Evolutionary conservation across 2,113 vertebrate genomes (phyloP), one percentile per base, ranked within the genome.

Genomic region (Eleginops maclovinus): DNA sequence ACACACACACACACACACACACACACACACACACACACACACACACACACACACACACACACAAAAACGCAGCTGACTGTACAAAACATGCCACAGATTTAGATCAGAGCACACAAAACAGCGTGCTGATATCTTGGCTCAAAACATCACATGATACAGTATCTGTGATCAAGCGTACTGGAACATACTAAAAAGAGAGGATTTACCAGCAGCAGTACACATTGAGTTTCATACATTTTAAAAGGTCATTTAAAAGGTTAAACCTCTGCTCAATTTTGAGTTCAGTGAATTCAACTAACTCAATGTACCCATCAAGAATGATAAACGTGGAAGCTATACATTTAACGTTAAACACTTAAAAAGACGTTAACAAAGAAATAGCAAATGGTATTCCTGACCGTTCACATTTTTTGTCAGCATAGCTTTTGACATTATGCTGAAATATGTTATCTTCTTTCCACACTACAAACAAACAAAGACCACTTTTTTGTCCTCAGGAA

Each of bases 111-210:
- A 58, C 49, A 53, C 40, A 40, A 63, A 71, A 60, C 63, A 15
- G 16, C 11, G 0, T 9, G 55, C 74, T 50, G 74, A 60, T 60
- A 56, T 44, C 54, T 56, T 17, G 9, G 28, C 47, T 66, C 24
- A 72, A 83, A 79, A 79, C 75, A 72, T 77, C 85, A 81, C 81
- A 72, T 81, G 81, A 36, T 28, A n/a, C n/a, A n/a, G n/a, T n/a
- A 3, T n/a, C 51, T 7, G 36, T 3, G 63, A 10, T 16, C 21
- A 0, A 10, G 28, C 62, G 19, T 44, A 74, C 46, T 51, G 43
- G 41, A 26, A 15, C 26, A 28, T 19, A 47, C 9, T 3, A 36
- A 26, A 58, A 12, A 13, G 4, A 49, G 28, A 51, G 43, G 26
- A 8, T 36, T 36, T 3, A 12, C 55, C 22, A 4, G 28, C n/a